phyloP scores from a whole-genome alignment of 2,888 invertebrate species.

The Callyntrura guangdongensis region DNA sequence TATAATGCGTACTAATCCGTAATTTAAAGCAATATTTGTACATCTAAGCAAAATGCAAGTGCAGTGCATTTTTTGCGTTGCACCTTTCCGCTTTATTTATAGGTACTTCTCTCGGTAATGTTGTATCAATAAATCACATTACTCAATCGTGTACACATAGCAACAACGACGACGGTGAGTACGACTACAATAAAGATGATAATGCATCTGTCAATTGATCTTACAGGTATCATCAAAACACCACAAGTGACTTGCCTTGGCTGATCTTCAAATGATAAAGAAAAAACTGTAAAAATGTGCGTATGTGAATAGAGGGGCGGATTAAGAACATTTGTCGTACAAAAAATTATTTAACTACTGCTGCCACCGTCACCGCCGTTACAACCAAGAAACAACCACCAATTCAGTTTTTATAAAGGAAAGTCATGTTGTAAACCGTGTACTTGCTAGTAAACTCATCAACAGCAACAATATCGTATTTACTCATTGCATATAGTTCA shows the following conservation, averaged over 20 bases:
- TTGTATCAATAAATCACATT: not conserved
- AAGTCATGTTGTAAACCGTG: constrained; percentile 49
- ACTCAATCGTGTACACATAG: not conserved
- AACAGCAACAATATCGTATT: not conserved
- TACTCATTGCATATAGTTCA: too few species aligned
- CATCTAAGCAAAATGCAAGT: not conserved
- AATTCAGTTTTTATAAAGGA: not conserved
- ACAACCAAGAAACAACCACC: not conserved
- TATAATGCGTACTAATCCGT: not conserved
- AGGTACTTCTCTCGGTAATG: not conserved
- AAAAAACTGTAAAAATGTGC: constrained; percentile 60
- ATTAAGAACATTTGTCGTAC: constrained; percentile 23
- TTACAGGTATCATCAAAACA: not conserved
- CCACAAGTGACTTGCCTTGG: constrained; percentile 12
- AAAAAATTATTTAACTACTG: constrained; percentile 12
- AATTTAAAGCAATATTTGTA: not conserved
- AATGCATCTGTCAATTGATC: constrained; percentile 34
- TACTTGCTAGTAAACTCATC: not conserved
- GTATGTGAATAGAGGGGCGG: constrained; percentile 56
- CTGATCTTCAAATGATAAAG: not conserved
- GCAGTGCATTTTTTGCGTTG: not conserved
- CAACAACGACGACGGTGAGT: too few species aligned
- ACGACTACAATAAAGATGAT: not conserved
- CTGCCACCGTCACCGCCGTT: constrained; percentile 24
- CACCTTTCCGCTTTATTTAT: constrained; percentile 59